These are phyloP conservation scores for Scaptomyza caliginosa DNA, from an alignment of 2,888 invertebrate genomes.

Conservation along the genomic window DNA sequence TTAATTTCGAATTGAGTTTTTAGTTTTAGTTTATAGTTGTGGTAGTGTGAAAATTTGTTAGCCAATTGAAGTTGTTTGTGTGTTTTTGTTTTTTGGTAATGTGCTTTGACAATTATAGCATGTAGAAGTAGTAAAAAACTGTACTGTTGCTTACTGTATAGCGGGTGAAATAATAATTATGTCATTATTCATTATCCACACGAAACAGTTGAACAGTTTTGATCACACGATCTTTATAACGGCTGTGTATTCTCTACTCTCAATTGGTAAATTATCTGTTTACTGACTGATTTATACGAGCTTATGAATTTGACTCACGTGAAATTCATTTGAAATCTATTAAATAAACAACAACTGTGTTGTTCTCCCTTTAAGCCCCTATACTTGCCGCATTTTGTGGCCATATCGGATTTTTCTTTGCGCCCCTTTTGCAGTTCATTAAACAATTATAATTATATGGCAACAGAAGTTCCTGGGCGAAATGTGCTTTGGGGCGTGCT, in stretches of 20 bases:
- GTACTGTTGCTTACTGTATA: conserved; percentile 1
- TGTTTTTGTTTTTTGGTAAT: not conserved
- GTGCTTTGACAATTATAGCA: conserved; percentile 17
- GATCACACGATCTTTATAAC: conserved; percentile 6
- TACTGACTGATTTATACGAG: not conserved
- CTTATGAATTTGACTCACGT: conserved; percentile 19
- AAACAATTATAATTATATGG: conserved; percentile 71
- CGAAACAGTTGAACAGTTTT: conserved; percentile 3
- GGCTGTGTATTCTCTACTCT: not conserved
- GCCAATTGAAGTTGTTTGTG: conserved; percentile 4
- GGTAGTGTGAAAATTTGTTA: conserved; percentile 28
- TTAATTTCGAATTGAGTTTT: conserved; percentile 7
- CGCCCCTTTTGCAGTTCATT: conserved; percentile 67
- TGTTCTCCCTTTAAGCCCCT: too few relatives aligned
- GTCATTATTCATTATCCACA: conserved; percentile 10
- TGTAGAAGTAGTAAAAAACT: not conserved
- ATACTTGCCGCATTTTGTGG: conserved; percentile 16
- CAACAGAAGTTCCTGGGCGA: conserved; percentile 36
- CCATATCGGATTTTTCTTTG: not conserved
- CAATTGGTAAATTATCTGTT: conserved; percentile 16
- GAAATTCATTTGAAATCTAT: conserved; percentile 12
- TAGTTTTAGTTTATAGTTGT: conserved; percentile 10
- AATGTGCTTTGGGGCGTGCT: not conserved
- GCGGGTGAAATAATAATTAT: conserved; percentile 4
- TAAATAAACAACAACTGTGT: not conserved